phyloP scores from a whole-genome alignment of 2,113 vertebrate genomes.

The Amblyornis subalaris region DNA sequence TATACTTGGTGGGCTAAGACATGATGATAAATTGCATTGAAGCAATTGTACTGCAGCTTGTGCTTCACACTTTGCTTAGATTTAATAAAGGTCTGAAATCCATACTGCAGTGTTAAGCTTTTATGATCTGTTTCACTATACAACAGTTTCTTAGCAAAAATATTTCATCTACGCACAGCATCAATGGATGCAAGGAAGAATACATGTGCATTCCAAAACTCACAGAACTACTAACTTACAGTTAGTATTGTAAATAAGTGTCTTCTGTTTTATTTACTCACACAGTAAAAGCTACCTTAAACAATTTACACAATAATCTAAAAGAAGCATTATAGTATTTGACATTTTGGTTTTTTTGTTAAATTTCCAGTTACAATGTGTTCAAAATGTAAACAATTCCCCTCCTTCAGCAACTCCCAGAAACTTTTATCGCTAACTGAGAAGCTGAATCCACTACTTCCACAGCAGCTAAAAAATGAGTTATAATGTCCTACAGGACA shows the following conservation, averaged over 20 bases:
- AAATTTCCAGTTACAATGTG: not conserved
- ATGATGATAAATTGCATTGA: not conserved
- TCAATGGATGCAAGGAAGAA: not conserved
- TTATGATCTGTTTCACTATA: not conserved
- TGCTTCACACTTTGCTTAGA: not conserved
- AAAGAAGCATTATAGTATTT: not conserved
- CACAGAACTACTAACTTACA: not conserved
- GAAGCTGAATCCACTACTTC: not conserved
- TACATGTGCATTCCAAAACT: not conserved
- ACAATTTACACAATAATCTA: not conserved
- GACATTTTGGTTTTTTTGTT: rapidly evolving
- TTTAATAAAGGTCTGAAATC: not conserved
- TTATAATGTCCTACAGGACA: not conserved
- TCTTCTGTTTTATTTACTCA: not conserved
- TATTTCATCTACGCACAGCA: not conserved
- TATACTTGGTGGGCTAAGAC: not conserved
- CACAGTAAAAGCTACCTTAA: not conserved
- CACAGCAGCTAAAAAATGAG: not conserved
- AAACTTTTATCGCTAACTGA: not conserved
- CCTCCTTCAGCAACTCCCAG: not conserved
- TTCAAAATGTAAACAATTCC: not conserved
- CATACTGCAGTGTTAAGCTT: not conserved
- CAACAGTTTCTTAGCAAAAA: not conserved
- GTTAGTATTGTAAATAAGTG: not conserved
- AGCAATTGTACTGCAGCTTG: not conserved